phyloP scores from a whole-genome alignment of 2,888 invertebrate genomes.

The Crioceris asparagi region DNA sequence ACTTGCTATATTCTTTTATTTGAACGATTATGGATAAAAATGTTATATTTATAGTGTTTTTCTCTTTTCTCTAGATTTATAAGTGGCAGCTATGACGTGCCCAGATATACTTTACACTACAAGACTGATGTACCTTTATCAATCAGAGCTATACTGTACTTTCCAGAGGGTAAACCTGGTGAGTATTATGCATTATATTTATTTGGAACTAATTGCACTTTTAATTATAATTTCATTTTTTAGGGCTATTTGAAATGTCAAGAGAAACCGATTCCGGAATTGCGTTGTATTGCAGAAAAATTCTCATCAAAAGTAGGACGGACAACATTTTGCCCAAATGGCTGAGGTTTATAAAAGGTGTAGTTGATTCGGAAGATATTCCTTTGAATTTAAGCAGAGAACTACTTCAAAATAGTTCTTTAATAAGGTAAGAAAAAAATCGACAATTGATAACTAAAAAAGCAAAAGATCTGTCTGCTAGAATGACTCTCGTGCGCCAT shows the following conservation, averaged over 20 bases:
- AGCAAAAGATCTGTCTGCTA: too few relatives aligned
- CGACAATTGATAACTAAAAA: too few relatives aligned
- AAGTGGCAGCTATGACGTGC: conserved; percentile 75
- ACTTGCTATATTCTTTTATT: too few relatives aligned
- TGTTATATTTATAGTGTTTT: too few relatives aligned
- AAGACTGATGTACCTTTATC: conserved; percentile 87
- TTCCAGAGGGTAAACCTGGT: conserved; percentile 71
- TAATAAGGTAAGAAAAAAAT: conserved; percentile 63
- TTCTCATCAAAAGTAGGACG: conserved; percentile 84
- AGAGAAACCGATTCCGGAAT: conserved; percentile 77
- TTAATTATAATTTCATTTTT: conserved; percentile 15
- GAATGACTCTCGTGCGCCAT: too few relatives aligned
- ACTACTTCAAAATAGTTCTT: conserved; percentile 82
- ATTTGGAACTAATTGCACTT: background rate
- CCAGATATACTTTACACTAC: conserved; percentile 85
- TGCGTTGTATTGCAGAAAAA: conserved; percentile 82
- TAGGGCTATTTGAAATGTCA: conserved; percentile 79
- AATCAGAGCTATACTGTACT: conserved; percentile 81
- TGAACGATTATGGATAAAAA: too few relatives aligned
- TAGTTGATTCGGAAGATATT: conserved; percentile 97
- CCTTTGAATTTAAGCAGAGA: conserved; percentile 94
- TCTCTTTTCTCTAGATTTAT: conserved; percentile 51
- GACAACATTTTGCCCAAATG: conserved; percentile 89
- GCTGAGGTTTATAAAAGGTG: conserved; percentile 92
- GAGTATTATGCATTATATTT: background rate